Evolutionary conservation across 2,797 vertebrate genomes (phyloP).

Genomic region (Tinamus major): DNA sequence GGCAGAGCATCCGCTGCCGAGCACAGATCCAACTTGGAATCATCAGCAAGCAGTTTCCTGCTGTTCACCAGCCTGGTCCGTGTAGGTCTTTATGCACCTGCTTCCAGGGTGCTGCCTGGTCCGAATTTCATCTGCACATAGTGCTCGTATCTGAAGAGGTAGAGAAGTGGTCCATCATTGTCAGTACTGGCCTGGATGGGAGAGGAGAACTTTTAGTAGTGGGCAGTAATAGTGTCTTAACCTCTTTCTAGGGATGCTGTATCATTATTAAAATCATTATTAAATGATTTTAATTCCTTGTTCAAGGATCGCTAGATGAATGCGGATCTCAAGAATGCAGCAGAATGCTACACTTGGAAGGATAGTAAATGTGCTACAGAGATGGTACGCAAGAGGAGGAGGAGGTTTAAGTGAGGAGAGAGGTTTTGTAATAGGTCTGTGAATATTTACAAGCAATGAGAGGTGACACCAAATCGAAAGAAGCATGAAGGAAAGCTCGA

Average conservation of each 20-base stretch:
- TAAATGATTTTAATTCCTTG: neutral
- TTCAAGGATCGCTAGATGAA: neutral
- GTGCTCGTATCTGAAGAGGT: neutral
- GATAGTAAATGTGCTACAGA: neutral
- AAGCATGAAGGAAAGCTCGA: too few relatives aligned
- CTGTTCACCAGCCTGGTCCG: too few relatives aligned
- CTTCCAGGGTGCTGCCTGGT: too few relatives aligned
- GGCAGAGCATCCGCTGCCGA: too few relatives aligned
- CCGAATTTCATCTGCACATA: too few relatives aligned
- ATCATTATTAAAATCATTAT: too few relatives aligned
- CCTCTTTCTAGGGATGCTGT: neutral
- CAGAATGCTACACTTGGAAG: neutral
- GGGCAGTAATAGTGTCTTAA: neutral
- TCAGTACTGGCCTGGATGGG: neutral
- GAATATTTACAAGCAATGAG: accelerated
- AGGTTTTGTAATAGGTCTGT: accelerated
- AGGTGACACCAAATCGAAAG: too few relatives aligned
- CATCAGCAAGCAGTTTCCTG: too few relatives aligned
- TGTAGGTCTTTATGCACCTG: too few relatives aligned
- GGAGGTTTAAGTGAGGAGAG: neutral
- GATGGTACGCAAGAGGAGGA: neutral
- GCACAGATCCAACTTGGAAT: too few relatives aligned
- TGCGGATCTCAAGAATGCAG: neutral
- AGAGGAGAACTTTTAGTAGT: neutral
- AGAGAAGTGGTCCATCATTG: neutral